These are phyloP conservation scores for Polypedilum pembai DNA, from an alignment of 1,140 invertebrate species.

Conservation along the genomic window DNA sequence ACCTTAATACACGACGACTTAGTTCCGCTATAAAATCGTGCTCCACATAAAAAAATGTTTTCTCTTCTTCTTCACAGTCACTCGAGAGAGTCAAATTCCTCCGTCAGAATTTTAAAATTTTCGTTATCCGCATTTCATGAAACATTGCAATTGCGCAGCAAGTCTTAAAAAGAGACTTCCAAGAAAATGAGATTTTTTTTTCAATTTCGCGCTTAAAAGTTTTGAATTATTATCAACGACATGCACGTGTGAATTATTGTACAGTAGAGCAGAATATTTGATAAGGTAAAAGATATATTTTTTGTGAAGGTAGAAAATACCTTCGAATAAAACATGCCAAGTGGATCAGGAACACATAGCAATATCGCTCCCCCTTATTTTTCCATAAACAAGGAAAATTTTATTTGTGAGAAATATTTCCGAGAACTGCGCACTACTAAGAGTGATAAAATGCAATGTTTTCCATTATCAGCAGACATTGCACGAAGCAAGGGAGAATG, in stretches of 20 bases:
- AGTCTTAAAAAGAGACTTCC: neutral
- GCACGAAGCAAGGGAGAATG: neutral
- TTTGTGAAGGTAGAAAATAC: neutral
- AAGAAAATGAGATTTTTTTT: neutral
- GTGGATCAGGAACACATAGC: neutral
- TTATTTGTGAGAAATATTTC: too few relatives aligned
- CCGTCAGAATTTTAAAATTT: conserved; percentile 22
- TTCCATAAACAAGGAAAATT: too few relatives aligned
- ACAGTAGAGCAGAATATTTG: neutral
- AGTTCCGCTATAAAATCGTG: neutral
- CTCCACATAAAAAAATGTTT: neutral
- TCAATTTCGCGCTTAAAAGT: neutral
- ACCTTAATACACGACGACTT: neutral
- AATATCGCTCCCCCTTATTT: too few relatives aligned
- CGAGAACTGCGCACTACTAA: too few relatives aligned
- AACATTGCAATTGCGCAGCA: neutral
- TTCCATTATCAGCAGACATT: neutral
- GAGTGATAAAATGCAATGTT: neutral
- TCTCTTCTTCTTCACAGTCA: neutral
- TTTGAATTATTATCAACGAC: neutral
- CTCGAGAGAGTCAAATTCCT: neutral
- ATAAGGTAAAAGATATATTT: conserved; percentile 12
- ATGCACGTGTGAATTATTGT: neutral
- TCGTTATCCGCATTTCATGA: conserved; percentile 20
- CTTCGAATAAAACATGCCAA: conserved; percentile 24